Evolutionary conservation across 2,888 invertebrate genomes (phyloP).

Genomic region (Spicauda simplicius): DNA sequence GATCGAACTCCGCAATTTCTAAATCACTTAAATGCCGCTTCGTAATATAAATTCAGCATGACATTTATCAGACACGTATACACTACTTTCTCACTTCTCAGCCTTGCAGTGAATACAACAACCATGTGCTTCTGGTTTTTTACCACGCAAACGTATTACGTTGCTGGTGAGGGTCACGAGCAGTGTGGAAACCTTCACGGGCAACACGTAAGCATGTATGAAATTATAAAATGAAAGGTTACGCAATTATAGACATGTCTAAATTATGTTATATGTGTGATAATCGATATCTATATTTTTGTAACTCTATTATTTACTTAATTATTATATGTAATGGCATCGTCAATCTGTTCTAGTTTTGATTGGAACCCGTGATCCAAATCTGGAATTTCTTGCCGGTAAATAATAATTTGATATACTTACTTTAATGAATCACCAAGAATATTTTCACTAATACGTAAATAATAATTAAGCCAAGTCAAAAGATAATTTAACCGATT

Average conservation of each 20-base stretch:
- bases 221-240: conserved; percentile 79
- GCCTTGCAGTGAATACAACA: conserved; percentile 42
- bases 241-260: conserved; percentile 77
- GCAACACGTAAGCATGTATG: conserved; percentile 82
- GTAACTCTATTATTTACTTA: conserved; percentile 17
- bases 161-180: conserved; percentile 75
- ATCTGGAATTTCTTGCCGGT: conserved; percentile 70
- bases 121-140: conserved; percentile 59
- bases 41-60: conserved; percentile 39
- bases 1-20: conserved; percentile 24
- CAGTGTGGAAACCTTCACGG: conserved; percentile 76
- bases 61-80: conserved; percentile 51
- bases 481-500: conserved; percentile 59
- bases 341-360: conserved; percentile 38
- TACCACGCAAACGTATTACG: conserved; percentile 52
- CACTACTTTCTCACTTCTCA: conserved; percentile 46
- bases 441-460: conserved; percentile 56
- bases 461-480: conserved; percentile 55
- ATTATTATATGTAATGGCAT: conserved; percentile 24
- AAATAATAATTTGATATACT: conserved; percentile 57
- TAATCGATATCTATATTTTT: conserved; percentile 31
- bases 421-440: conserved; percentile 66
- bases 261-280: conserved; percentile 40
- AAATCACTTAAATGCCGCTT: conserved; percentile 20
- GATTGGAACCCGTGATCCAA: conserved; percentile 56